These are phyloP conservation scores for Corythoichthys haematopterus DNA, from an alignment of 2,113 vertebrate species.

Conservation along the genomic window DNA sequence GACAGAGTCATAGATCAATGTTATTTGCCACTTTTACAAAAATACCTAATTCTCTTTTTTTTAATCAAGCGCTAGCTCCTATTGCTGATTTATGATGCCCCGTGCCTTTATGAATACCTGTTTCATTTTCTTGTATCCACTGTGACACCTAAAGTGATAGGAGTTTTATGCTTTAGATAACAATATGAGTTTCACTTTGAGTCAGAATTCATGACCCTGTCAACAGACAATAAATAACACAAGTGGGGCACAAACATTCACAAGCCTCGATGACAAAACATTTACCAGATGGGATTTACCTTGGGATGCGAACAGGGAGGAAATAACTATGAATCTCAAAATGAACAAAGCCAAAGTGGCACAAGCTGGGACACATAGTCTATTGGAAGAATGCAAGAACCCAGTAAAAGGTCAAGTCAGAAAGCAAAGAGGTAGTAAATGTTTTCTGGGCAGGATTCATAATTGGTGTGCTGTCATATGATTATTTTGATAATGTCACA, in stretches of 20 bases:
- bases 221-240: constrained; percentile 66
- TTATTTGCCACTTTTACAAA: constrained; percentile 70
- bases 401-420: constrained; percentile 61
- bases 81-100: constrained; percentile 60
- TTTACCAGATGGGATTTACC: constrained; percentile 47
- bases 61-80: constrained; percentile 65
- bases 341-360: constrained; percentile 1
- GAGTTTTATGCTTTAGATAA: constrained; percentile 77
- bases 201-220: constrained; percentile 67
- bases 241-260: constrained; percentile 27
- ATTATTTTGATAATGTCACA: constrained; percentile 64
- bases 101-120: constrained; percentile 74
- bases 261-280: constrained; percentile 35
- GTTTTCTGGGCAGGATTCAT: constrained; percentile 46
- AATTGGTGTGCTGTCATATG: constrained; percentile 57
- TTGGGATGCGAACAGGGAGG: constrained; percentile 22
- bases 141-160: constrained; percentile 76
- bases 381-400: constrained; percentile 26
- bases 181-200: constrained; percentile 75
- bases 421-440: constrained; percentile 30
- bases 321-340: constrained; percentile 29
- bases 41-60: constrained; percentile 72
- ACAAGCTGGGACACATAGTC: constrained; percentile 19
- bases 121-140: constrained; percentile 70
- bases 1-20: constrained; percentile 68